phyloP scores from a whole-genome alignment of 2,797 vertebrate genomes.

The Carcharodon carcharias region DNA sequence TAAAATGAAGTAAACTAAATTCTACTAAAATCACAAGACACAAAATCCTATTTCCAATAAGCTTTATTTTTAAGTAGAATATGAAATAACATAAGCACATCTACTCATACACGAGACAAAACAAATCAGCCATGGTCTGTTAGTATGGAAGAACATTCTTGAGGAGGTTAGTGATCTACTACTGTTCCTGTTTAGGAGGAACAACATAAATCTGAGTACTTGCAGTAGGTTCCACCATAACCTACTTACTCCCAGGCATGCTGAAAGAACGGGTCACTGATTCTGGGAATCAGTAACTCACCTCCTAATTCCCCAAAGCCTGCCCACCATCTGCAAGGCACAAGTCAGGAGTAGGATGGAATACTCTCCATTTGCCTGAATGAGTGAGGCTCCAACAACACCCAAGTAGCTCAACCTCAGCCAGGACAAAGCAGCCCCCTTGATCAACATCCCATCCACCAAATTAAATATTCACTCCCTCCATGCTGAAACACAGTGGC shows the following conservation, averaged over 20 bases:
- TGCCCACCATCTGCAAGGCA: too few relatives aligned
- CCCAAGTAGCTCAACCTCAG: too few relatives aligned
- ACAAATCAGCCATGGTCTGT: background rate
- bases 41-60: background rate
- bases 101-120: background rate
- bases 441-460: too few relatives aligned
- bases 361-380: too few relatives aligned
- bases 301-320: too few relatives aligned
- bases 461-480: too few relatives aligned
- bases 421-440: too few relatives aligned
- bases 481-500: too few relatives aligned
- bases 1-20: background rate
- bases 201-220: background rate
- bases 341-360: too few relatives aligned
- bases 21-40: background rate
- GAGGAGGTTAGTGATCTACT: background rate
- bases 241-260: background rate
- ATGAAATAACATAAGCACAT: background rate
- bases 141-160: background rate
- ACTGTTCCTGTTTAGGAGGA: background rate
- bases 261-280: background rate
- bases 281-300: too few relatives aligned
- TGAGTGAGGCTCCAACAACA: too few relatives aligned
- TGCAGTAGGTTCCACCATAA: background rate
- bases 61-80: background rate